Conservation (phyloP, 2,113 vertebrate species). For the Cygnus atratus region DNA sequence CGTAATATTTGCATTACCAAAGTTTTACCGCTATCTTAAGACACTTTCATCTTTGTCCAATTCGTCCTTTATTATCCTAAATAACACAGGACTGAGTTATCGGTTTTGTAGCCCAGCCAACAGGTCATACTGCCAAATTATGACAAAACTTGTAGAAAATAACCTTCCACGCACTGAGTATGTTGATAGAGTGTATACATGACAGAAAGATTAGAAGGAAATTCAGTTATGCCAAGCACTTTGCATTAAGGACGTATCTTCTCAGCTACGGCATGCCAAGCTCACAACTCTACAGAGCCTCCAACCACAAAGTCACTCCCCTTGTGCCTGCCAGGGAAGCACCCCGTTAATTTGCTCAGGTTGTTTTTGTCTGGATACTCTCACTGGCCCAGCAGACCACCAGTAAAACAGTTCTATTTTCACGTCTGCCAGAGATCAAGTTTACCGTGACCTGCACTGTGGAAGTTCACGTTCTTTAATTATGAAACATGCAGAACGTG, state of each 20-base stretch:
- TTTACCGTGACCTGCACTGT: background rate
- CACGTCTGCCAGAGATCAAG: background rate
- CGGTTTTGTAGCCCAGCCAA: background rate
- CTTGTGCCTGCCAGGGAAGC: background rate
- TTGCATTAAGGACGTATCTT: background rate
- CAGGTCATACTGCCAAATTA: background rate
- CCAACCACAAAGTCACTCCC: background rate
- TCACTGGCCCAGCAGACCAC: background rate
- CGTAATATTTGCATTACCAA: background rate
- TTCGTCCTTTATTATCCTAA: background rate
- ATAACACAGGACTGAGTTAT: background rate
- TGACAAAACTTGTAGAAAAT: background rate
- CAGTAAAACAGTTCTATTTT: background rate
- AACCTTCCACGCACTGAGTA: background rate
- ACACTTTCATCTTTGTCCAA: background rate
- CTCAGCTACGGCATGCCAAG: background rate
- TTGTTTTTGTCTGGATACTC: background rate
- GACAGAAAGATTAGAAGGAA: background rate
- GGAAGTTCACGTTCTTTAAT: background rate
- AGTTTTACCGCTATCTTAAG: background rate
- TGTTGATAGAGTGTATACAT: fast-evolving
- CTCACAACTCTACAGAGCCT: background rate
- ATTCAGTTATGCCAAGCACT: background rate
- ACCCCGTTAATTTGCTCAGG: background rate
- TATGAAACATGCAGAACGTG: fast-evolving